Evolutionary conservation across 2,888 invertebrate species (phyloP), one percentile per base, ranked within the genome.

Genomic region (Helicoverpa assulta): DNA sequence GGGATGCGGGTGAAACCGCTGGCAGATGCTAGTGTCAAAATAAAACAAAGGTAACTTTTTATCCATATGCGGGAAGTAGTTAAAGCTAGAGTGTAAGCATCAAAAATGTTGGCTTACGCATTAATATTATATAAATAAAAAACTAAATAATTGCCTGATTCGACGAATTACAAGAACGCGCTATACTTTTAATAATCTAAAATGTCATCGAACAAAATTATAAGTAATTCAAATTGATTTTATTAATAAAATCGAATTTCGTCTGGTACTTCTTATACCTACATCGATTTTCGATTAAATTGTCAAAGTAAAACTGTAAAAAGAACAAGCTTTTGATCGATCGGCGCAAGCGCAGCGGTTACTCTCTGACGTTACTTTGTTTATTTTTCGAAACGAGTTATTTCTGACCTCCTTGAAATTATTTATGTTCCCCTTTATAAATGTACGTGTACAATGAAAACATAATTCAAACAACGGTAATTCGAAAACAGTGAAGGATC

Each of bases 311-410:
- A 37, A 66, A 62, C 21, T 19, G 54, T 47, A 73, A 75, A 70
- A 74, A 19, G 40, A 62, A 12, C 47, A 67, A 78, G 55, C 14
- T 52, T 52, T 21, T 75, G 78, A 78, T 73, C 50, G 78, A 75
- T 62, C 67, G 58, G 10, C 58, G 67, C 61, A 54, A 33, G 12
- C 67, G 78, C 73, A 52, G 37, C 47, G 14, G 19, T 52, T 53
- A 52, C 18, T 55, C 55, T 12, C 19, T 54, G 60, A 26, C 37
- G 21, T 76, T 76, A 40, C 51, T 71, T 78, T 73, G 37, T 73
- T 78, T 62, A 47, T 55, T 73, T 72, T 67, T 62, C 52, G 58
- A 73, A 78, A 78, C 61, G n/a, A 55, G 62, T 78, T 78, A 76
- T 76, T 73, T 76, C 37, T 29, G 70, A 52, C 16, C 37, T 21